Base-by-base conservation (phyloP, 2,797 vertebrate species). In the Tolypeutes matacus region DNA sequence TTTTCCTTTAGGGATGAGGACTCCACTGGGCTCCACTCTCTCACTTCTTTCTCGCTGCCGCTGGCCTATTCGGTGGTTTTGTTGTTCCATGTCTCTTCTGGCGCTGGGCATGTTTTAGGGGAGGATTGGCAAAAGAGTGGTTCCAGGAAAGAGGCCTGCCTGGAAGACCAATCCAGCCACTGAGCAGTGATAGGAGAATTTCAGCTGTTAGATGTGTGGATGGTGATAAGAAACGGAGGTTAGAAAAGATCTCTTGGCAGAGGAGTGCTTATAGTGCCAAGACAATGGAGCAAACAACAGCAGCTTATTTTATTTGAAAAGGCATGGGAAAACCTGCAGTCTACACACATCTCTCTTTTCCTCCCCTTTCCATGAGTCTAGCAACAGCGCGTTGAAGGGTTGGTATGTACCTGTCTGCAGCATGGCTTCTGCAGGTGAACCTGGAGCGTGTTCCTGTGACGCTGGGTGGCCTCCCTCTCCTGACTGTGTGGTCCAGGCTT, bases 1-100 rank as follows among this genome's bases (percentile, higher is more conserved):
- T 94, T 93, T 89, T 78, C 81, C 94, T 95, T 82, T 1, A 56
- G 86, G 87, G 86, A 96, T 62, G 82, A 53, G 77, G 91, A 9
- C 69, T 34, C 67, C 42, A 0, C 65, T 51, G 75, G 81, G 92
- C 56, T 27, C 42, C 83, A 4, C 56, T 67, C 56, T 42, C 51
- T 29, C 56, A 15, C 6, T 13, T 56, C 0, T 12, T 21, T 77
- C 85, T 76, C 23, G 3, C 78, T 80, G 36, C 75, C 80, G 39
- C 56, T 34, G 53, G 72, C 36, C 77, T 76, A 76, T 92, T 9
- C 49, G 21, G 46, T 77, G 27, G 70, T 78, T 89, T 91, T 77
- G 20, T 90, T 84, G 64, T 69, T 84, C 60, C 58, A 39, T 1
- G 0, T 75, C 73, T 62, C 60, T 91, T 80, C 86, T 83, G 87